Evolutionary conservation across 2,797 vertebrate genomes (phyloP), one percentile per base, ranked within the genome.

Genomic region (Anolis apletophallus): DNA sequence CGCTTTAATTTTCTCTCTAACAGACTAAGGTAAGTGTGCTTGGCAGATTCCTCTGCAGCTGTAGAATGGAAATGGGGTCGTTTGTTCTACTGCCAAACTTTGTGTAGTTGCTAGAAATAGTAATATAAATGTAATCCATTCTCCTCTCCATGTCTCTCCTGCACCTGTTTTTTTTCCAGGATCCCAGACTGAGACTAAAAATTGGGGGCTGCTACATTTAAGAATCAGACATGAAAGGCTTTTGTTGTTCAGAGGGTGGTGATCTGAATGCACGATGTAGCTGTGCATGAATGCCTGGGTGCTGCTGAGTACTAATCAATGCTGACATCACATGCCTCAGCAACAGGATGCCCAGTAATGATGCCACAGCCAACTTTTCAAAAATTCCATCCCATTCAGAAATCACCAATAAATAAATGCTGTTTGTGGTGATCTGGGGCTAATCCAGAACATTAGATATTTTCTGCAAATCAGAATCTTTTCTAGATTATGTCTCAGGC

Each of bases 21-120:
- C 52, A 0, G 0, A 68, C 74, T 81, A 61, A 74, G 73, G 52
- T 78, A 59, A 59, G 46, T 54, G 69, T 72, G 23, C 1, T n/a
- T 73, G 80, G 50, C 72, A 88, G 83, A 81, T 32, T 88, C 83
- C 59, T 81, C 80, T 69, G 57, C 55, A 83, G 59, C 77, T 68
- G n/a, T 71, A 83, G 76, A 54, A 57, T 26, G 59, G 32, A 67
- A 87, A 68, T 12, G 50, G 23, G 52, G 36, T 46, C 19, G 16
- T 57, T 1, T 14, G 1, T 34, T 72, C 7, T 0, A 1, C 40
- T 8, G 55, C 11, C 71, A 75, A 57, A 50, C 23, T 0, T 0
- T 0, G 5, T 8, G 55, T 9, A 40, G 54, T 2, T 3, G 3
- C 16, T 32, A 68, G 26, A 0, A 1, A 9, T 2, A 86, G 32